phyloP scores from a whole-genome alignment of 2,797 vertebrate genomes.

The Parauchenoglanis ngamensis region DNA sequence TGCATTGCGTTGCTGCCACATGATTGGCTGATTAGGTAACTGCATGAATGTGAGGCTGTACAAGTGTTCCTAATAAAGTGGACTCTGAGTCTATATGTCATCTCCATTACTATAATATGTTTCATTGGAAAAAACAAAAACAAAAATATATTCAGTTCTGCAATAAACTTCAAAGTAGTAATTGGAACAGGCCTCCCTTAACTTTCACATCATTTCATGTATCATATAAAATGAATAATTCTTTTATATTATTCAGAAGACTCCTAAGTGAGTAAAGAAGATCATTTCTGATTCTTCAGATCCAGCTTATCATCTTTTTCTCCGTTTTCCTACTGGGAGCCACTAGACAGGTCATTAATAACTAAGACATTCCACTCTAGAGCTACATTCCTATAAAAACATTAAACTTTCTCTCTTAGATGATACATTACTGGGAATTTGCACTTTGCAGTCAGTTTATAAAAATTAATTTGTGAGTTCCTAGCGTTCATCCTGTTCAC shows the following conservation, averaged over 20 bases:
- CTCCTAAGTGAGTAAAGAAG: constrained; percentile 14
- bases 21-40: background rate
- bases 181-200: background rate
- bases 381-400: constrained; percentile 3
- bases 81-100: background rate
- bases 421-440: background rate
- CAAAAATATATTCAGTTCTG: background rate
- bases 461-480: background rate
- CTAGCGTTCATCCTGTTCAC: background rate
- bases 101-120: background rate
- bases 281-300: constrained; percentile 25
- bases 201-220: background rate
- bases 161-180: background rate
- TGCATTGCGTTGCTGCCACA: background rate
- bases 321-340: constrained; percentile 3
- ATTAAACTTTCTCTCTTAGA: constrained; percentile 14
- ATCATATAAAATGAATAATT: constrained; percentile 16
- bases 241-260: constrained; percentile 10
- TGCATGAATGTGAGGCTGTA: too few relatives aligned
- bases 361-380: constrained; percentile 7
- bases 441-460: background rate
- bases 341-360: constrained; percentile 18
- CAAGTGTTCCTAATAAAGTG: background rate
- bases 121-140: background rate
- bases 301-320: constrained; percentile 14